A percentile compares a stretch with the other conserved stretches of the same genome.
phyloP scores from a whole-genome alignment of 1,140 invertebrate species.

The Eriosoma lanigerum region DNA sequence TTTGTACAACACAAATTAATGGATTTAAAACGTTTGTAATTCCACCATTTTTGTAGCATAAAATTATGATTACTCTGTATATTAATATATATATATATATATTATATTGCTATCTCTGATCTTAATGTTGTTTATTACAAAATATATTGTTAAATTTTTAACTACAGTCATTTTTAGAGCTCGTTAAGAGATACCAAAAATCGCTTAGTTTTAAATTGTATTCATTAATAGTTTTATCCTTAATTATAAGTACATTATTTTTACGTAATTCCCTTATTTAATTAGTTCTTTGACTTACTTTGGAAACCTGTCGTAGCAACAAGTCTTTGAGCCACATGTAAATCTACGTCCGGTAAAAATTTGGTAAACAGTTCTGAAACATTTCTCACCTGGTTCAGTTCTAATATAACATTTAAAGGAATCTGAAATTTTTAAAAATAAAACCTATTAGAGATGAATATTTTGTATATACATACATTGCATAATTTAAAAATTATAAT shows the following conservation, averaged over 20 bases:
- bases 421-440: conserved; percentile 4
- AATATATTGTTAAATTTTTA: neutral
- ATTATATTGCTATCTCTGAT: no score
- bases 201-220: no score
- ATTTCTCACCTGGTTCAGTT: conserved; percentile 33
- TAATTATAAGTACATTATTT: neutral
- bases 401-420: conserved; percentile 23
- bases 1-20: no score
- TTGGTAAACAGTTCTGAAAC: conserved; percentile 26
- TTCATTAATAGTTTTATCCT: neutral
- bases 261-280: neutral
- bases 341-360: conserved; percentile 14
- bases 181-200: no score
- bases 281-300: conserved; percentile 5
- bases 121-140: neutral
- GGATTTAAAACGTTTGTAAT: no score
- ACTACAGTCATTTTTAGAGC: neutral
- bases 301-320: conserved; percentile 28
- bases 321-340: conserved; percentile 11
- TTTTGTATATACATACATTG: no score
- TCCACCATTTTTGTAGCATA: no score
- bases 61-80: no score
- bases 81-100: no score
- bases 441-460: no score
- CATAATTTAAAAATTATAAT: no score